Percentiles rank a stretch among this genome's conserved stretches.
phyloP scores from a whole-genome alignment of 2,797 vertebrate genomes.

The Tangara arthus region DNA sequence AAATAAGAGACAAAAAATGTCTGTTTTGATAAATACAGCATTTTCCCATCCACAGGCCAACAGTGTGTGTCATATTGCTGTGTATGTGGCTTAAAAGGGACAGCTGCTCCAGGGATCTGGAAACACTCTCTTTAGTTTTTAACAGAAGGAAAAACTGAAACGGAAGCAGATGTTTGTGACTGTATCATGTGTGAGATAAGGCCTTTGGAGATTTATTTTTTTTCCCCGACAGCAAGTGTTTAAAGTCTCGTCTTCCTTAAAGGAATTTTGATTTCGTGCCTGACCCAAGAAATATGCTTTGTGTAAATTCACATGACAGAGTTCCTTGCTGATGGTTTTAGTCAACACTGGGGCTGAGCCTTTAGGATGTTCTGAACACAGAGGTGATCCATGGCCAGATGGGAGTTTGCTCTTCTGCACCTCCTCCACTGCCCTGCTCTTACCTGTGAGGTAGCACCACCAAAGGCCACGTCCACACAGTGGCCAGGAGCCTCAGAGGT shows the following conservation, averaged over 20 bases:
- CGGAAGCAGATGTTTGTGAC: slow-evolving; percentile 59
- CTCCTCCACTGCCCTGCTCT: background rate
- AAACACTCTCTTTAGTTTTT: slow-evolving; percentile 55
- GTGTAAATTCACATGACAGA: slow-evolving; percentile 41
- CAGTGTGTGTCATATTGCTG: slow-evolving; percentile 26
- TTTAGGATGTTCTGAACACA: slow-evolving; percentile 19
- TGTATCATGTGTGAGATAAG: slow-evolving; percentile 35
- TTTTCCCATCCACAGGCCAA: slow-evolving; percentile 26
- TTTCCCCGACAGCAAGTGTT: slow-evolving; percentile 7
- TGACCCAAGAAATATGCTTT: slow-evolving; percentile 64
- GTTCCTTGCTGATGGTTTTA: slow-evolving; percentile 28
- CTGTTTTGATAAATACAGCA: slow-evolving; percentile 28
- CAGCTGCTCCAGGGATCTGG: slow-evolving; percentile 61
- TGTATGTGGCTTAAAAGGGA: slow-evolving; percentile 60
- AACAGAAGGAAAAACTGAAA: slow-evolving; percentile 58
- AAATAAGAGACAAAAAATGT: background rate
- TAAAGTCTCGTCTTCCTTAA: slow-evolving; percentile 61
- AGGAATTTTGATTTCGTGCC: slow-evolving; percentile 60
- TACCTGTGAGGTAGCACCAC: background rate
- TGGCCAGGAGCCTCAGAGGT: background rate
- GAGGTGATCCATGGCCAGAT: background rate
- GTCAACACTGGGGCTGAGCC: background rate
- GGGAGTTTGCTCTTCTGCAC: background rate
- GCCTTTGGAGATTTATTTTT: slow-evolving; percentile 31
- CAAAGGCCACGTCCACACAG: fast-evolving